Evolutionary conservation across 2,797 vertebrate species (phyloP).

Genomic region (Stomatorhinus walkeri): DNA sequence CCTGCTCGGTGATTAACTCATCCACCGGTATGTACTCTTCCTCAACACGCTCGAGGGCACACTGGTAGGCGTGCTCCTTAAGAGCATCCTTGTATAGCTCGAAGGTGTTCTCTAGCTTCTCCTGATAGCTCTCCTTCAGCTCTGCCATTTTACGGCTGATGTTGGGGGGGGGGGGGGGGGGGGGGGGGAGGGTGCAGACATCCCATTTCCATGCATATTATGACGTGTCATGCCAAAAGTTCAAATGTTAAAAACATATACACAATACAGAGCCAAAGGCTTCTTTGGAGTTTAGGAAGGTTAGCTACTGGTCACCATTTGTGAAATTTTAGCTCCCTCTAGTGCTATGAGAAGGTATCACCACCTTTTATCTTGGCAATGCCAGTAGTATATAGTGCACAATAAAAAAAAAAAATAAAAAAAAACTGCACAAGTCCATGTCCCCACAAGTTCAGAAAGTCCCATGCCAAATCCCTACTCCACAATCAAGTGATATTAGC

Average conservation of each 20-base stretch:
- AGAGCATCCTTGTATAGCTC: constrained; percentile 85
- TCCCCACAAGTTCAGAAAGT: neutral
- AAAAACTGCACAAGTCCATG: neutral
- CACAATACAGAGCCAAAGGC: neutral
- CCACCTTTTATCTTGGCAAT: neutral
- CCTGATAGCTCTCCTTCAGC: constrained; percentile 75
- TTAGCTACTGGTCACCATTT: neutral
- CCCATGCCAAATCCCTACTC: neutral
- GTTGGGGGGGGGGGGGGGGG: neutral
- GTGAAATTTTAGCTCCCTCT: neutral
- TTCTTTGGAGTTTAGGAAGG: neutral
- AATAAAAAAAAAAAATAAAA: neutral
- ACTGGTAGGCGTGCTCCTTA: constrained; percentile 78
- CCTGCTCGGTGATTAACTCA: constrained; percentile 71
- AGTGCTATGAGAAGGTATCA: neutral
- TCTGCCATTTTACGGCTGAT: constrained; percentile 71
- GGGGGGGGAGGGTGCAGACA: neutral
- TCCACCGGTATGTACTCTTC: constrained; percentile 75
- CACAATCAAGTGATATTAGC: neutral
- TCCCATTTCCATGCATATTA: neutral
- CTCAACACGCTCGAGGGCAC: constrained; percentile 73
- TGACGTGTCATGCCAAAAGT: neutral
- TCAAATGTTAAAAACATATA: neutral
- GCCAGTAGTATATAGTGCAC: neutral
- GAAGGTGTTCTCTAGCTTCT: constrained; percentile 80